These are phyloP conservation scores for Psilanteris sp. DNA, from an alignment of 1,140 invertebrate species.

Conservation along the genomic window DNA sequence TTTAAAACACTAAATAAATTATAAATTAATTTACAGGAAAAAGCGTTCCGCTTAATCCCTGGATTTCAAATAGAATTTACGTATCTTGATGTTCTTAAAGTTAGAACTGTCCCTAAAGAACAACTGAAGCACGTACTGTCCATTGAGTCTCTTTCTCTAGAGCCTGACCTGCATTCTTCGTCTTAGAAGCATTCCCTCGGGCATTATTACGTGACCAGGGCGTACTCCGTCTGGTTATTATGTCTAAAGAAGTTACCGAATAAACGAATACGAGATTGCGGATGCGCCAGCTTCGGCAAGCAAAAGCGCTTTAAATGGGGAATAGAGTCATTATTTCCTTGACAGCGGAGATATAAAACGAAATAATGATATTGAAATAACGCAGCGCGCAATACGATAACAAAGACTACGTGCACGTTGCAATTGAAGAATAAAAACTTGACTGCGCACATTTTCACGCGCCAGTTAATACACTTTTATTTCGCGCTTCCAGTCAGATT, in stretches of 20 bases:
- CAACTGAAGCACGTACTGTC: conserved; percentile 55
- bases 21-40: conserved; percentile 20
- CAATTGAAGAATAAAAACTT: conserved; percentile 9
- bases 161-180: conserved; percentile 54
- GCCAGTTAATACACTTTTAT: background rate
- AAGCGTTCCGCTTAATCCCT: conserved; percentile 11
- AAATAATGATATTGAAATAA: conserved; percentile 54
- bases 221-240: conserved; percentile 47
- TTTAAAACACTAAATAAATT: too few species aligned
- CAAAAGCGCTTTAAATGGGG: conserved; percentile 31
- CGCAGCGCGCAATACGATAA: conserved; percentile 8
- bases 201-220: conserved; percentile 58
- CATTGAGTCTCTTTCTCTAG: conserved; percentile 38
- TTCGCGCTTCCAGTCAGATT: too few species aligned
- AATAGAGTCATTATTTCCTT: conserved; percentile 42
- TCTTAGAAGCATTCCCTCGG: conserved; percentile 36
- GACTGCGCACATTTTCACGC: background rate
- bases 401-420: conserved; percentile 15
- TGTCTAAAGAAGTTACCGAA: conserved; percentile 57
- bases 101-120: conserved; percentile 35
- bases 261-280: conserved; percentile 57
- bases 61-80: conserved; percentile 35
- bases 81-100: conserved; percentile 42
- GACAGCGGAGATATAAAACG: conserved; percentile 17
- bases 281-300: conserved; percentile 21